Evolutionary conservation across 1,140 invertebrate species (phyloP).

Genomic region (Teleogryllus occipitalis): DNA sequence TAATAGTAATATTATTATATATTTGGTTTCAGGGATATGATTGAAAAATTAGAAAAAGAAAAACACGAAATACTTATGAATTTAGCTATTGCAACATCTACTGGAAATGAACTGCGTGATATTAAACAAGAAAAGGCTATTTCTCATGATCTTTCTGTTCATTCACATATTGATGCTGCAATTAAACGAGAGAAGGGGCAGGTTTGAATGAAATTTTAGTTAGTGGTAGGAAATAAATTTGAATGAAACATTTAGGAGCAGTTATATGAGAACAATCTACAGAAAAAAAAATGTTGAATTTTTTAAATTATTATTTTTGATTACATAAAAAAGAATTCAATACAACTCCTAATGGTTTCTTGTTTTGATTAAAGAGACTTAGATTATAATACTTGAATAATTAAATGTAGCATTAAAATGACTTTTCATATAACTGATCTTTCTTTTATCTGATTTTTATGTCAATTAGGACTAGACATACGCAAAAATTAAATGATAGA

Average conservation of each 20-base stretch:
- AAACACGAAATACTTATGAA: conserved; percentile 24
- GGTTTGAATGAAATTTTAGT: conserved; percentile 17
- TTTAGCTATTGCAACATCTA: conserved; percentile 20
- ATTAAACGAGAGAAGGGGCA: conserved; percentile 28
- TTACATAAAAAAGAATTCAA: no score
- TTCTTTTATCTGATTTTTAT: no score
- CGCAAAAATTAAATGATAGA: no score
- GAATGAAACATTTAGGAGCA: neutral
- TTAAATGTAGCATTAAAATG: no score
- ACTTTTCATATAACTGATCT: no score
- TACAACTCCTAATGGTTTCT: no score
- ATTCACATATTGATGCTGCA: conserved; percentile 23
- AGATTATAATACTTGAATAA: no score
- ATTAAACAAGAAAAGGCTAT: neutral
- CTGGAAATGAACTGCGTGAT: conserved; percentile 15
- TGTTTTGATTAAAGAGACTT: no score
- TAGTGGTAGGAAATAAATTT: neutral
- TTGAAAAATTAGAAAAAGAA: conserved; percentile 26
- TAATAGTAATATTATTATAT: neutral
- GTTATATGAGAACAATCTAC: neutral
- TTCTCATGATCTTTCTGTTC: conserved; percentile 19
- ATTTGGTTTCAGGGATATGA: conserved; percentile 29
- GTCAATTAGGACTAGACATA: no score
- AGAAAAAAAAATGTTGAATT: no score
- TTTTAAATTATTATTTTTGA: no score